Base-by-base conservation (phyloP, 2,797 vertebrate species). In the Tolypeutes matacus region DNA sequence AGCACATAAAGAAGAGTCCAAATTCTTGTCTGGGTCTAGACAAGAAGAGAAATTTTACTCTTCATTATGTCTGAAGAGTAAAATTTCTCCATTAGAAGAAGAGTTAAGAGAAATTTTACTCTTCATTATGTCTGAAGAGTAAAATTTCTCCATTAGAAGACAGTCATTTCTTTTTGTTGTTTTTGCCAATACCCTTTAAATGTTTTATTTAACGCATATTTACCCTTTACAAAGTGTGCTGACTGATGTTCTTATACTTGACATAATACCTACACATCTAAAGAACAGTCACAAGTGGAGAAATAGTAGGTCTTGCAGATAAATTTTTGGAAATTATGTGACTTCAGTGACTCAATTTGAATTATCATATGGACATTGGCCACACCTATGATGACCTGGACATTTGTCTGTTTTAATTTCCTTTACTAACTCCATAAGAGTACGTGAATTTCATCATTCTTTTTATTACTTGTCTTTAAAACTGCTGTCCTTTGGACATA, bases 121-220 rank as follows among this genome's bases (percentile, higher is more conserved):
- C 10, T 70, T 49, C 25, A n/a, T 70, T 89, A 29, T 60, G 9
- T 53, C 36, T 72, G n/a, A n/a, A n/a, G n/a, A n/a, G n/a, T n/a
- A n/a, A n/a, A n/a, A n/a, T n/a, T n/a, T n/a, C n/a, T 89, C 36
- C 36, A 58, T 72, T 87, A 51, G 56, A 92, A 86, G 85, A 36
- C 18, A 10, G 60, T 62, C 8, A 21, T 60, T 23, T 25, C 18
- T 51, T 86, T 86, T 77, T 78, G 34, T 36, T 82, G 13, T 84
- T 65, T 62, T 76, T 18, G 65, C 36, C 11, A 76, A 51, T 65
- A 90, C 7, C 4, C 81, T n/a, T 56, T 62, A 81, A 84, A 75
- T 36, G 34, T 1, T 82, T 81, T 76, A 18, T 53, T 86, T 86
- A 82, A 64, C 65, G 46, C 31, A 78, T 1, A 18, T 84, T 72